Percentiles rank a stretch among this genome's conserved stretches.
These are phyloP conservation scores for Cosmia trapezina DNA, from an alignment of 2,888 invertebrate species.

Conservation along the genomic window DNA sequence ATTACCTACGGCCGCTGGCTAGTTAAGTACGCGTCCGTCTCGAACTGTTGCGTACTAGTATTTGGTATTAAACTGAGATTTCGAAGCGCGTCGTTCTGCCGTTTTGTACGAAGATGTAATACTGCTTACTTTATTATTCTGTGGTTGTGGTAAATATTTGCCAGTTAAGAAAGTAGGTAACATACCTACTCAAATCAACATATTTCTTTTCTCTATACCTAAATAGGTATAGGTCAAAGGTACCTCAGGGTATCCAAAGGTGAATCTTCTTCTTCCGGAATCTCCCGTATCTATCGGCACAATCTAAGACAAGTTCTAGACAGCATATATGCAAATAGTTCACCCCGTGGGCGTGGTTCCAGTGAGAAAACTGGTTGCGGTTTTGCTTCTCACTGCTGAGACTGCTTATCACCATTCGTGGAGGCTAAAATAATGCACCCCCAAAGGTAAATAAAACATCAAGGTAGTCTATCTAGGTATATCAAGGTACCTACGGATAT, in stretches of 20 bases:
- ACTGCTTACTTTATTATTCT: no score
- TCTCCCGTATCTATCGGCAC: neutral
- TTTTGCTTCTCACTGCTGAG: neutral
- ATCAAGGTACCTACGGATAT: neutral
- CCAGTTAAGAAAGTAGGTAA: neutral
- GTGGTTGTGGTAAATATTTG: constrained; percentile 7
- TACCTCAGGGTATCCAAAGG: neutral
- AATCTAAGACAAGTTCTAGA: neutral
- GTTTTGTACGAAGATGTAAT: no score
- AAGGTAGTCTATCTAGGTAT: neutral
- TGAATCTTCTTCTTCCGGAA: neutral
- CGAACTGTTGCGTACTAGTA: no score
- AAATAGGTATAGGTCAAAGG: neutral
- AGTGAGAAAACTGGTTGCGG: neutral
- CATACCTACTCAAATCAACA: neutral
- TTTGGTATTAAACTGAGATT: no score
- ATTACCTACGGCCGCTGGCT: no score
- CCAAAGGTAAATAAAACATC: neutral
- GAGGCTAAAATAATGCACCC: neutral
- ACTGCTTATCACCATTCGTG: neutral
- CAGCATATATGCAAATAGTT: neutral
- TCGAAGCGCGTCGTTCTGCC: no score
- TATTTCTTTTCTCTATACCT: neutral
- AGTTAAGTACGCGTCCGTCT: no score
- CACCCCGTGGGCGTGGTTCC: neutral